Percentiles rank a stretch among this genome's conserved stretches.
These are phyloP conservation scores for Zoanthus sociatus DNA, from an alignment of 92 coral and sea anemone genomes.

Conservation along the genomic window DNA sequence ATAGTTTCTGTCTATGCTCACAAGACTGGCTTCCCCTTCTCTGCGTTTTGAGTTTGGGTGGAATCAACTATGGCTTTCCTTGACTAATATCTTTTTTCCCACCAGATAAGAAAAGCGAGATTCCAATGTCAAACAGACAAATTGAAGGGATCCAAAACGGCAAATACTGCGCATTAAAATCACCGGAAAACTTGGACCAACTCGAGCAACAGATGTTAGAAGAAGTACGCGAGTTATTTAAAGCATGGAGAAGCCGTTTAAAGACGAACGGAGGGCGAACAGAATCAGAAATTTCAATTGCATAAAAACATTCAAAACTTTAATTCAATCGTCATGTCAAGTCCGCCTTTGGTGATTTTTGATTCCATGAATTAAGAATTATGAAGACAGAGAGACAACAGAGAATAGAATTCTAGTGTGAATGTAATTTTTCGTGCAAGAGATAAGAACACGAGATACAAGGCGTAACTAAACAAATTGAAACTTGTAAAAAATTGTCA, in stretches of 20 bases:
- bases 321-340: too few species aligned
- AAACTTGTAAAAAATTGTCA: too few species aligned
- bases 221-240: constrained; percentile 26
- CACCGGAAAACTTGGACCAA: constrained; percentile 20
- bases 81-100: background rate
- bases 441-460: too few species aligned
- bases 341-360: too few species aligned
- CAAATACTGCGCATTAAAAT: background rate
- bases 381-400: background rate
- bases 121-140: background rate
- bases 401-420: too few species aligned
- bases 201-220: constrained; percentile 36
- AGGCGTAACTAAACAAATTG: too few species aligned
- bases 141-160: background rate
- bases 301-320: background rate
- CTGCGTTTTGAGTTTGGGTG: too few species aligned
- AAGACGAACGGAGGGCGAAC: background rate
- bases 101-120: background rate
- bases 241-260: constrained; percentile 31
- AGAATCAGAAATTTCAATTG: background rate
- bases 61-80: too few species aligned
- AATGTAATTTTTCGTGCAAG: too few species aligned
- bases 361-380: background rate
- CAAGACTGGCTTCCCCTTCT: too few species aligned
- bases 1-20: too few species aligned